These are phyloP conservation scores for Numida meleagris DNA, from an alignment of 2,113 vertebrate species.

Conservation along the genomic window DNA sequence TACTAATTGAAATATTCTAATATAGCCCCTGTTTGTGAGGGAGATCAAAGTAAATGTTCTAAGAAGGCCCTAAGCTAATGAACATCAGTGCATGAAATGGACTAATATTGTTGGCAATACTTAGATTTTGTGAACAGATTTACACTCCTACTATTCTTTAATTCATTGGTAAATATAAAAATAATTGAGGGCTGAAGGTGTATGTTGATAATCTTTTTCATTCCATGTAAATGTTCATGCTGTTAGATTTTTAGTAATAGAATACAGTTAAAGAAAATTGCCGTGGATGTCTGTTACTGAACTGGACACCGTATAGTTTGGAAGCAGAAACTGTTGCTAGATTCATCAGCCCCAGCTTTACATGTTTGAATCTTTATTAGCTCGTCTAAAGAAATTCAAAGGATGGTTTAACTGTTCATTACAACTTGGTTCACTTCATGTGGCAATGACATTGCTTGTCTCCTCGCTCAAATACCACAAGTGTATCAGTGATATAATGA, in stretches of 20 bases:
- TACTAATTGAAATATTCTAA: conserved; percentile 73
- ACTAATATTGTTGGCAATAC: conserved; percentile 42
- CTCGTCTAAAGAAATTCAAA: neutral
- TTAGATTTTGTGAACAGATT: conserved; percentile 53
- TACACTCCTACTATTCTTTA: neutral
- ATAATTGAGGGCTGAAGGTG: conserved; percentile 11
- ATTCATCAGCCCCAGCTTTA: neutral
- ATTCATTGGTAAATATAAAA: neutral
- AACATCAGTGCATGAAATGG: conserved; percentile 55
- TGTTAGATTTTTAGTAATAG: neutral
- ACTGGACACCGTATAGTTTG: neutral
- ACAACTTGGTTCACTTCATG: neutral
- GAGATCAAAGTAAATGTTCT: conserved; percentile 72
- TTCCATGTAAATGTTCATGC: neutral
- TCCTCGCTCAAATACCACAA: neutral
- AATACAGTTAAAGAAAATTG: neutral
- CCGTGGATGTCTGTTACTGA: neutral
- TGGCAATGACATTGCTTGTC: neutral
- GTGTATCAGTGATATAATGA: neutral
- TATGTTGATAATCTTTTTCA: neutral
- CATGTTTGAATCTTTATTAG: neutral
- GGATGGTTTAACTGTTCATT: neutral
- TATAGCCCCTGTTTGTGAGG: conserved; percentile 60
- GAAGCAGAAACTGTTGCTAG: neutral
- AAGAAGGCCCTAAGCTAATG: conserved; percentile 64